These are phyloP conservation scores for Otolemur crassicaudatus DNA, from an alignment of 2,797 vertebrate species.

Conservation along the genomic window DNA sequence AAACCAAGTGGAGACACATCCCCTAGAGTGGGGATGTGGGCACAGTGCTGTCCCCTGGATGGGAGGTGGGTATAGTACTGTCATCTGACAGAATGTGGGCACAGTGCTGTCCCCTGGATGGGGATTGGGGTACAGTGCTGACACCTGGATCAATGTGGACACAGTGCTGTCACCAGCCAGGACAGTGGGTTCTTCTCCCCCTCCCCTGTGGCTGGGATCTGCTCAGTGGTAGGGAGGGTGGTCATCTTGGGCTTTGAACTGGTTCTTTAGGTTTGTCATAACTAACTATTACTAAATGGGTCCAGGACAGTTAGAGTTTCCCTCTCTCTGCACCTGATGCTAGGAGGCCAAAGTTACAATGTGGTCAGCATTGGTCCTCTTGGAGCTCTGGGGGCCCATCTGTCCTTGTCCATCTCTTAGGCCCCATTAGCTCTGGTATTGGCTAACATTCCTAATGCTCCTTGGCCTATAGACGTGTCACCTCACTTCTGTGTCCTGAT, in stretches of 20 bases:
- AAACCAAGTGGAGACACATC: background rate
- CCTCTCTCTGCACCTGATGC: fast-evolving
- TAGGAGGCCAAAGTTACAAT: background rate
- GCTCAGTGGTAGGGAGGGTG: background rate
- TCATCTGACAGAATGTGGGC: background rate
- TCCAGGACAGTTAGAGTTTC: fast-evolving
- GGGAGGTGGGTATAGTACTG: background rate
- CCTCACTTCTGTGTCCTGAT: background rate
- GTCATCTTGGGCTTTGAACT: background rate
- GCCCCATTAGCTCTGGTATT: background rate
- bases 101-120: background rate
- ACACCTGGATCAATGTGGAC: background rate
- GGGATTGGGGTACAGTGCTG: background rate
- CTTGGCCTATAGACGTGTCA: background rate
- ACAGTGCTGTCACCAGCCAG: background rate
- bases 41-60: too few relatives aligned
- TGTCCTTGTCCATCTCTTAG: background rate
- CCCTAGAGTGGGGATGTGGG: background rate
- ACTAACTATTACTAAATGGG: too few relatives aligned
- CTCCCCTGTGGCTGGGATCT: background rate
- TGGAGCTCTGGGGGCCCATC: too few relatives aligned
- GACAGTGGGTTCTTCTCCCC: background rate
- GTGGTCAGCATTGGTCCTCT: too few relatives aligned
- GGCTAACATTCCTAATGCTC: background rate
- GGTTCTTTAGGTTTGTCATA: background rate